A percentile compares a stretch with the other conserved stretches of the same genome.
phyloP scores from a whole-genome alignment of 2,113 vertebrate species.

The Thinocorus orbignyianus region DNA sequence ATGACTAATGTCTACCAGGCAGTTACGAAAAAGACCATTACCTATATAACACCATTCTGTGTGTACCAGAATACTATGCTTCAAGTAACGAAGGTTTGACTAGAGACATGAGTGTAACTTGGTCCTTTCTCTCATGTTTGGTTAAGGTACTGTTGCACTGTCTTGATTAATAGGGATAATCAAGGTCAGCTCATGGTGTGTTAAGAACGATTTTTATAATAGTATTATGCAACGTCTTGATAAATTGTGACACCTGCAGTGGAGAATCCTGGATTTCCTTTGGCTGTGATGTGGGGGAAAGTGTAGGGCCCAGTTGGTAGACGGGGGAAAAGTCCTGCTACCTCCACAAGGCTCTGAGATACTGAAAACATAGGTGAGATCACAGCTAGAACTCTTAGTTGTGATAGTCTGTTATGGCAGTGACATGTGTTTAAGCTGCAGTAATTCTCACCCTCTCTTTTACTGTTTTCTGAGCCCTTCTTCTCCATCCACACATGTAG shows the following conservation, averaged over 20 bases:
- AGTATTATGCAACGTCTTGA: background rate
- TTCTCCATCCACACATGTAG: background rate
- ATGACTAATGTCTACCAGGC: background rate
- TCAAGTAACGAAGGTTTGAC: background rate
- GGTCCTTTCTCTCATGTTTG: background rate
- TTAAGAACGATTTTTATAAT: background rate
- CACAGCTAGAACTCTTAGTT: background rate
- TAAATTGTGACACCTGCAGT: background rate
- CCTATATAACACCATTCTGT: background rate
- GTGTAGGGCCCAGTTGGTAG: accelerated
- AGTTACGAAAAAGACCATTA: background rate
- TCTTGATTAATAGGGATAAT: background rate
- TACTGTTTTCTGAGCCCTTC: background rate
- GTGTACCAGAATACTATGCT: background rate
- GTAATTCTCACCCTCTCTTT: background rate
- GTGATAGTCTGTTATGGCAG: background rate
- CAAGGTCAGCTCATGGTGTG: accelerated
- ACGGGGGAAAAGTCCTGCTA: background rate
- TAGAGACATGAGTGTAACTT: background rate
- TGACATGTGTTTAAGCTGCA: accelerated
- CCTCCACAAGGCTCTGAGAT: background rate
- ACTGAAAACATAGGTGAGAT: accelerated
- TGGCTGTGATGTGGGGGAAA: background rate
- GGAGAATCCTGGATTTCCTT: background rate
- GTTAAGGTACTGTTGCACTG: background rate